These are phyloP conservation scores for Numenius arquata DNA, from an alignment of 2,113 vertebrate species.

Conservation along the genomic window DNA sequence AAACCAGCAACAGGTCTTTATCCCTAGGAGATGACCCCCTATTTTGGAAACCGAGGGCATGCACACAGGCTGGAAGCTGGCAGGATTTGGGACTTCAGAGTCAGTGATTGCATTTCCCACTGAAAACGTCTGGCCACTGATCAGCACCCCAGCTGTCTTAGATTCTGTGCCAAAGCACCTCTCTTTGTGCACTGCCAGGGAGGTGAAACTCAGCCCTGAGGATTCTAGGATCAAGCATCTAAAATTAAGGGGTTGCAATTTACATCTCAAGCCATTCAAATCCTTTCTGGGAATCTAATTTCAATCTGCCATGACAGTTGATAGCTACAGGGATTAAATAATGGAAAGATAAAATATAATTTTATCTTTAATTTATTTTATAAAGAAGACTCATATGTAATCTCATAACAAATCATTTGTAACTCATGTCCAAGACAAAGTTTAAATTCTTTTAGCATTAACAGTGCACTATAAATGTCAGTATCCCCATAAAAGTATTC, in stretches of 20 bases:
- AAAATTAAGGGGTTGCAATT: background rate
- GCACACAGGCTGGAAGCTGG: background rate
- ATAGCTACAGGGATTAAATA: background rate
- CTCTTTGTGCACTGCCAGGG: background rate
- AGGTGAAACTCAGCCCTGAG: background rate
- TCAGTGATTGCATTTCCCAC: background rate
- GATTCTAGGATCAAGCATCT: background rate
- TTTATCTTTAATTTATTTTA: background rate
- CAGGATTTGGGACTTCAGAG: background rate
- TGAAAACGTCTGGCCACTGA: fast-evolving
- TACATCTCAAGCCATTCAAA: background rate
- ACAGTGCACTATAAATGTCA: background rate
- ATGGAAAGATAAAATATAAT: background rate
- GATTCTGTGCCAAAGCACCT: background rate
- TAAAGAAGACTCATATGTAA: background rate
- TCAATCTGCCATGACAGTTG: background rate
- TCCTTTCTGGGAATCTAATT: background rate
- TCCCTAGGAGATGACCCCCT: background rate
- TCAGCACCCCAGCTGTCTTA: background rate
- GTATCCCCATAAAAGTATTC: background rate
- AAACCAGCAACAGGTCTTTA: background rate
- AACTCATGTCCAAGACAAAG: background rate
- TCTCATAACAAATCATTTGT: background rate
- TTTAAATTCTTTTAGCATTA: background rate
- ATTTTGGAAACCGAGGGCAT: background rate